Evolutionary conservation across 2,113 vertebrate genomes (phyloP).

Genomic region (Raja brachyura): DNA sequence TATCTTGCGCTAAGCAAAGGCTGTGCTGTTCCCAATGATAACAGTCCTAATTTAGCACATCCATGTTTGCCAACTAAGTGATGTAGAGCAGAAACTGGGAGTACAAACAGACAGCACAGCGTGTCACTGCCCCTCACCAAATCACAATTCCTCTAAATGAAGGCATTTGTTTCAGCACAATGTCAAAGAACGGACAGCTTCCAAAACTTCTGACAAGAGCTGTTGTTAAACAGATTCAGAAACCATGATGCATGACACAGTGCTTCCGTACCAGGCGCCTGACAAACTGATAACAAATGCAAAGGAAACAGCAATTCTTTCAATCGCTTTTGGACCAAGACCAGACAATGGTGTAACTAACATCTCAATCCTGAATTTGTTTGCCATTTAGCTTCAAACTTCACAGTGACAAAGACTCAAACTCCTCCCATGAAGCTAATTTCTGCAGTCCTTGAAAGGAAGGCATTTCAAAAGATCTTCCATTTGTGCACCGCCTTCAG

Average conservation of each 20-base stretch:
- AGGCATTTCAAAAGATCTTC: too few species aligned
- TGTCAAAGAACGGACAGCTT: not conserved
- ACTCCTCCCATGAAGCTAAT: not conserved
- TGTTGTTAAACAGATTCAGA: not conserved
- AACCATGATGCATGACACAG: not conserved
- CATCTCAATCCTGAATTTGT: not conserved
- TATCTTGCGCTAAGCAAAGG: not conserved
- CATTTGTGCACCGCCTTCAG: too few species aligned
- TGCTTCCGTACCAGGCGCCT: not conserved
- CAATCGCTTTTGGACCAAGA: conserved; percentile 21
- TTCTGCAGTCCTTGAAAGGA: not conserved
- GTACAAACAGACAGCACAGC: conserved; percentile 5
- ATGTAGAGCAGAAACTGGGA: not conserved
- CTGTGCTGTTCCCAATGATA: not conserved
- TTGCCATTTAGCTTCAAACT: not conserved
- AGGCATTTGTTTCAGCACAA: conserved; percentile 6
- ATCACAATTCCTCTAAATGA: conserved; percentile 1
- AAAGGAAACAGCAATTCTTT: conserved; percentile 23
- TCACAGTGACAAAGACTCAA: not conserved
- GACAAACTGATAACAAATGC: conserved; percentile 24
- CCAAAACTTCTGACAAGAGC: not conserved
- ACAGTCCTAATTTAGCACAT: not conserved
- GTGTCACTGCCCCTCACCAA: conserved; percentile 6
- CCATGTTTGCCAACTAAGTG: not conserved
- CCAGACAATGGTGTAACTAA: not conserved